Evolutionary conservation across 2,113 vertebrate species (phyloP).

Genomic region (Pluvialis apricaria): DNA sequence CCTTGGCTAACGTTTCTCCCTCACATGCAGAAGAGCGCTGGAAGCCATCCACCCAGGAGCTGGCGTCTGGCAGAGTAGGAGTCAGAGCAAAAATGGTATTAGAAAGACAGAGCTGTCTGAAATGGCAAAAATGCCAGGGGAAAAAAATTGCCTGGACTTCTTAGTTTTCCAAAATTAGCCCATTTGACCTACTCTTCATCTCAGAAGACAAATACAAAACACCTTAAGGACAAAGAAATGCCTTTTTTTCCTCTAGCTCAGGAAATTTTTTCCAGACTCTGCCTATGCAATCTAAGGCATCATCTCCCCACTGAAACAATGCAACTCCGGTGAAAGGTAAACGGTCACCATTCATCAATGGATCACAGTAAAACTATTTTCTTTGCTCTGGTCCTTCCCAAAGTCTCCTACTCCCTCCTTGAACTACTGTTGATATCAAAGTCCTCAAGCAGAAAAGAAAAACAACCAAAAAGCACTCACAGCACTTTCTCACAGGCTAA

Average conservation of each 20-base stretch:
- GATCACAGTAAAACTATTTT: background rate
- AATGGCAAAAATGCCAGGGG: background rate
- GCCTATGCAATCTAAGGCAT: background rate
- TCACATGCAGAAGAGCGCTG: rapidly evolving
- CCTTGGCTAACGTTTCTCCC: background rate
- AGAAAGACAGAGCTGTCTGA: background rate
- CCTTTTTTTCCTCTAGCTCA: background rate
- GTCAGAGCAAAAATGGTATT: background rate
- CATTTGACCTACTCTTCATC: background rate
- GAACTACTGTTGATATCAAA: background rate
- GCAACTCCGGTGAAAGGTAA: background rate
- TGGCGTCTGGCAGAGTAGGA: background rate
- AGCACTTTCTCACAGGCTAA: background rate
- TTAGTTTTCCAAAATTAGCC: background rate
- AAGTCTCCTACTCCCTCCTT: background rate
- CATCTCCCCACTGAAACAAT: background rate
- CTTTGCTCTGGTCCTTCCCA: background rate
- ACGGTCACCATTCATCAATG: background rate
- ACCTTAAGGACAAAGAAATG: background rate
- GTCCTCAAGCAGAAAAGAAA: background rate
- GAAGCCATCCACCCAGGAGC: background rate
- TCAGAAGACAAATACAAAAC: background rate
- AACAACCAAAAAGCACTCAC: background rate
- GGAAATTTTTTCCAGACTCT: background rate
- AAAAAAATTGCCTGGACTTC: background rate